These are phyloP conservation scores for Agrilus planipennis DNA, from an alignment of 1,140 invertebrate species.

Conservation along the genomic window DNA sequence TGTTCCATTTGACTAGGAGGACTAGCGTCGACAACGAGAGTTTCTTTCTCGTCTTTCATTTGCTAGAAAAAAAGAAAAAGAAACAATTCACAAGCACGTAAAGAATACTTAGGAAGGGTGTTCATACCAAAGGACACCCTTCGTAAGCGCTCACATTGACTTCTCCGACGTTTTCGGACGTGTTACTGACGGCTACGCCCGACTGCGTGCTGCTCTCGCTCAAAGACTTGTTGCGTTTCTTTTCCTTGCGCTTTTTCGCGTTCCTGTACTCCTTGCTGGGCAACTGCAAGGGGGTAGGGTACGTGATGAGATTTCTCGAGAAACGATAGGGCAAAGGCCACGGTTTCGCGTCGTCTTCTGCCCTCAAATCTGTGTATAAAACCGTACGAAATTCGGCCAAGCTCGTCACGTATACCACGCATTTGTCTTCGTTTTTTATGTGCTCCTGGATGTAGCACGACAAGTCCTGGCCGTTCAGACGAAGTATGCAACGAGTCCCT, in stretches of 20 bases:
- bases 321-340: conserved; percentile 46
- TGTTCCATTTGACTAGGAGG: background rate
- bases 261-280: conserved; percentile 15
- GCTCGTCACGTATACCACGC: conserved; percentile 66
- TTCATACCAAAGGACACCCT: conserved; percentile 25
- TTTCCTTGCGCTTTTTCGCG: conserved; percentile 18
- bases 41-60: conserved; percentile 10
- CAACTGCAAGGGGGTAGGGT: conserved; percentile 12
- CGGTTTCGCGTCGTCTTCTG: conserved; percentile 47
- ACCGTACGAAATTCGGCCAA: conserved; percentile 58
- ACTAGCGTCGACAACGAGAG: background rate
- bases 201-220: conserved; percentile 8
- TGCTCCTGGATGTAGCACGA: conserved; percentile 73
- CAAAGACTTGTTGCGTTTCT: conserved; percentile 20
- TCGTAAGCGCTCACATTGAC: conserved; percentile 18
- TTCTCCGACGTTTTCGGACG: conserved; percentile 4
- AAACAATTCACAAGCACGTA: conserved; percentile 5
- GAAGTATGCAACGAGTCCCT: conserved; percentile 65
- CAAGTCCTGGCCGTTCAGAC: conserved; percentile 41
- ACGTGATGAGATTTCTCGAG: conserved; percentile 18
- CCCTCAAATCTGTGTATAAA: conserved; percentile 51
- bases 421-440: conserved; percentile 50
- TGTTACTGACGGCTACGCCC: conserved; percentile 1
- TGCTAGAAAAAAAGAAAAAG: too few species aligned
- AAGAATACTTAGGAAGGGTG: conserved; percentile 2